Conservation (phyloP, 1,140 invertebrate species). For the Amyelois transitella region DNA sequence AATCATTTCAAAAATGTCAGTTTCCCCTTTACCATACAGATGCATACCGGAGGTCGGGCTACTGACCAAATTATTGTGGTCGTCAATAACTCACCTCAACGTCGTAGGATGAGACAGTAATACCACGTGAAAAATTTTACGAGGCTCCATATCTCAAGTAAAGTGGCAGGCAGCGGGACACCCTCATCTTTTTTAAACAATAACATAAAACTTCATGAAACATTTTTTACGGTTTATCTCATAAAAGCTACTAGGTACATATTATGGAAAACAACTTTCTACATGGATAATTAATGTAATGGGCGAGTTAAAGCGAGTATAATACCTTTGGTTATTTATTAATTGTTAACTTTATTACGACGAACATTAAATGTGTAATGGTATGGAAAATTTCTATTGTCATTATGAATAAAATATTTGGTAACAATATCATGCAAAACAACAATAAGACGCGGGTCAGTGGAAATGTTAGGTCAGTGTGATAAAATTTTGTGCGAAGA, state of each 20-base stretch:
- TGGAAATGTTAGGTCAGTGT: conserved; percentile 3
- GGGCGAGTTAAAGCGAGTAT: background rate
- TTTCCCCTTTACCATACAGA: background rate
- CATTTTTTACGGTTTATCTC: conserved; percentile 5
- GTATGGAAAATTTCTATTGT: conserved; percentile 5
- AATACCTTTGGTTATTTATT: background rate
- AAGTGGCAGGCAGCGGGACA: conserved; percentile 11
- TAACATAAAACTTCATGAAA: conserved; percentile 19
- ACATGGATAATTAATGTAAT: conserved; percentile 4
- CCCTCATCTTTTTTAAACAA: conserved; percentile 14
- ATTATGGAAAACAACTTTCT: conserved; percentile 11
- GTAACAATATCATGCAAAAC: conserved; percentile 7
- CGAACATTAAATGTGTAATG: background rate
- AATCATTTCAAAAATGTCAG: background rate
- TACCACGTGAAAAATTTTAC: conserved; percentile 10
- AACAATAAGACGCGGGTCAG: conserved; percentile 10
- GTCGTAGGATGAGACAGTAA: conserved; percentile 6
- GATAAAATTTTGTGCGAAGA: conserved; percentile 6
- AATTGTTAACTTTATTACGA: background rate
- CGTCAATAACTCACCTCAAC: background rate
- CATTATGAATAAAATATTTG: conserved; percentile 1
- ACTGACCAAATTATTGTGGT: conserved; percentile 8
- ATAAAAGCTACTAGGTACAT: conserved; percentile 5
- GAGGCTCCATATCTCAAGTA: conserved; percentile 10
- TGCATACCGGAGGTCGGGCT: background rate